Evolutionary conservation across 2,113 vertebrate species (phyloP), one percentile per base, ranked within the genome.

Genomic region (Melospiza melodia): DNA sequence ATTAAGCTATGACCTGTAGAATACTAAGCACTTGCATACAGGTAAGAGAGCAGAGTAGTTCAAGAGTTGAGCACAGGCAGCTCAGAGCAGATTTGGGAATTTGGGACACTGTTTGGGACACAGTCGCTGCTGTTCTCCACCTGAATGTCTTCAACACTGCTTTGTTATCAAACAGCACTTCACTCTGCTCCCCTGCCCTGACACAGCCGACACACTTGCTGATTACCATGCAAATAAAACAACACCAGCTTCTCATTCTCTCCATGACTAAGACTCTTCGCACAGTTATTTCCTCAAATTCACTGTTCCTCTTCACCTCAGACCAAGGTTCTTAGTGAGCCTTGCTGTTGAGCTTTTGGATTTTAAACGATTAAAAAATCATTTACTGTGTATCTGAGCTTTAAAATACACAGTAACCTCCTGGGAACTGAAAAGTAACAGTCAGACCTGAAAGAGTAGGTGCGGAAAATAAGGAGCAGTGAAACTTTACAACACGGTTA

Each of bases 241-340:
- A 43, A 7, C 58, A 49, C 11, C 19, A 16, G 74, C 74, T 83
- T 71, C 51, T 82, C 6, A 22, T 48, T 57, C 35, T 51, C 67
- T n/a, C 71, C 46, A 44, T 55, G 76, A 83, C 67, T 82, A 79
- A 86, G 82, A 15, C 57, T 49, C 76, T 80, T 74, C 0, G 4
- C 24, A 62, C 25, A 72, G 68, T 86, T 77, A 74, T 51, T 88
- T 80, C 83, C 92, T 74, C 82, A 71, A 81, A 80, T 71, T 57
- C 65, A 31, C 39, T 17, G 7, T 5, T 73, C 30, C 76, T 90
- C 87, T 54, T 41, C 24, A 18, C 33, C 46, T 39, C 52, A 35
- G 41, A 21, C 11, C 6, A 23, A 30, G 23, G 23, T 5, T 71
- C 30, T 33, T 33, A 69, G 49, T 23, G 27, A 63, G 49, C 72